Evolutionary conservation across 1,140 invertebrate species (phyloP).

Genomic region (Solenopsis invicta): DNA sequence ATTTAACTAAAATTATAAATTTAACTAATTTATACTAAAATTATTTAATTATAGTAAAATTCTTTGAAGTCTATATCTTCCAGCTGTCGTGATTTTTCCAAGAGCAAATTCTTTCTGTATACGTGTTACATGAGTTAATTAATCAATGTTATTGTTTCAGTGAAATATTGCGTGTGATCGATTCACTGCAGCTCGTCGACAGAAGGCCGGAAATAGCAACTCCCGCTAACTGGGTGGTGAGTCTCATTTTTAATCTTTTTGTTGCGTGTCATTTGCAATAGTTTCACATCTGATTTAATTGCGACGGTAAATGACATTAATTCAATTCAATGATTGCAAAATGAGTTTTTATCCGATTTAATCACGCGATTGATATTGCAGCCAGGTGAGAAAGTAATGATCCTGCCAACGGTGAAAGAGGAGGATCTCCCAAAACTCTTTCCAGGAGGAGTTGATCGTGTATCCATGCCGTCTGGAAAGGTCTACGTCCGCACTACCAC

Average conservation of each 20-base stretch:
- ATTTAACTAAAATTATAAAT: no score
- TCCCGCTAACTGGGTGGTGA: slow-evolving; percentile 95
- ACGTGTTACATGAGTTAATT: slow-evolving; percentile 20
- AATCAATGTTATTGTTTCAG: slow-evolving; percentile 85
- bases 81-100: no score
- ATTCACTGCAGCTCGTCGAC: slow-evolving; percentile 95
- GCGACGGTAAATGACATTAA: not conserved
- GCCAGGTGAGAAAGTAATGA: slow-evolving; percentile 94
- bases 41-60: no score
- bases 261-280: not conserved
- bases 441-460: slow-evolving; percentile 90
- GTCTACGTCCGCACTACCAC: slow-evolving; percentile 93
- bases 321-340: not conserved
- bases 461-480: slow-evolving; percentile 93
- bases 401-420: slow-evolving; percentile 91
- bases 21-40: no score
- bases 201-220: slow-evolving; percentile 92
- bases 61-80: no score
- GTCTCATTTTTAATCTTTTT: slow-evolving; percentile 70
- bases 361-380: slow-evolving; percentile 83
- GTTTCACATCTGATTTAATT: slow-evolving; percentile 14
- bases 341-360: not conserved
- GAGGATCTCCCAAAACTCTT: slow-evolving; percentile 92
- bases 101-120: no score
- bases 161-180: slow-evolving; percentile 95